A percentile compares a stretch with the other conserved stretches of the same genome.
Conservation (phyloP, 2,113 vertebrate genomes). For the Hydropotes inermis region DNA sequence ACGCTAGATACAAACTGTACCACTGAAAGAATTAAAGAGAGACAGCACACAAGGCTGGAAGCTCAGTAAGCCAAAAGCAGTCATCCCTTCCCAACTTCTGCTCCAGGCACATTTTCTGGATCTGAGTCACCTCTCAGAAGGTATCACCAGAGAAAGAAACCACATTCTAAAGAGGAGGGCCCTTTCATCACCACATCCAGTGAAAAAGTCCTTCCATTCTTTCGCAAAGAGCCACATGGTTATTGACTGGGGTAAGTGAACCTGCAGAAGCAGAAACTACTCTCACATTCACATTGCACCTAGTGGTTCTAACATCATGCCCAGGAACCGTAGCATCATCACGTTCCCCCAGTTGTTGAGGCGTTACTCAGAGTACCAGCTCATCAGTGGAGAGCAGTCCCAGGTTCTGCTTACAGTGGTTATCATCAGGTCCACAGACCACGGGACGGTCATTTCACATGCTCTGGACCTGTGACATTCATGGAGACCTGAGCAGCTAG, state of each 20-base stretch:
- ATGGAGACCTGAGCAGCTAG: no score
- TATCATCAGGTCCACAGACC: rapidly evolving
- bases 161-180: background rate
- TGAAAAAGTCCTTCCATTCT: background rate
- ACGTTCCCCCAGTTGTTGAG: background rate
- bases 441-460: background rate
- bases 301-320: no score
- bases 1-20: background rate
- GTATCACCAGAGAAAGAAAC: no score
- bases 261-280: no score
- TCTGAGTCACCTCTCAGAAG: background rate
- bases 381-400: background rate
- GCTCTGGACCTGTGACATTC: background rate
- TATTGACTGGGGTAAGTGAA: no score
- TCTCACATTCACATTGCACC: background rate
- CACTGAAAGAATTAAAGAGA: background rate
- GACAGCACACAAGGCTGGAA: background rate
- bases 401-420: no score
- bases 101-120: rapidly evolving
- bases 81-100: rapidly evolving
- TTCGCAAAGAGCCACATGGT: background rate
- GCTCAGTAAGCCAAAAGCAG: background rate
- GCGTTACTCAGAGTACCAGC: background rate
- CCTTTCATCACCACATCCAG: background rate
- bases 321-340: rapidly evolving